Conservation (phyloP, 2,113 vertebrate genomes). For the Chroicocephalus ridibundus region DNA sequence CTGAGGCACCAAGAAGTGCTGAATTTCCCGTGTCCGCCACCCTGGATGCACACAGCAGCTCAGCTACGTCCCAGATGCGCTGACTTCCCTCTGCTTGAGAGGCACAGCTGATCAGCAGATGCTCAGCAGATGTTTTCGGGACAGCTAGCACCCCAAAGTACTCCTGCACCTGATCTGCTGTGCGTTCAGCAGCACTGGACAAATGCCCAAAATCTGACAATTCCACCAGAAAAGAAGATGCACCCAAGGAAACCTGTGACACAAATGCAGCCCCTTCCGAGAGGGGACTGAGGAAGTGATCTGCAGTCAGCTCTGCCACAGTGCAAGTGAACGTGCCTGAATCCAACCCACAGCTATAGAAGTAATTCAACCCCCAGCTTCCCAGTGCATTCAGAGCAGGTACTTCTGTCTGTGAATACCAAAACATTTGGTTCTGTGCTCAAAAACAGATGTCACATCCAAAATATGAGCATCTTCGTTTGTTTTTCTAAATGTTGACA, state of each 20-base stretch:
- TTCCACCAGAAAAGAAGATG: background rate
- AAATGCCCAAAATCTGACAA: background rate
- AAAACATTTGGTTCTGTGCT: background rate
- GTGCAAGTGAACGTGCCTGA: background rate
- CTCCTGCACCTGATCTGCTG: background rate
- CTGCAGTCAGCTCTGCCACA: background rate
- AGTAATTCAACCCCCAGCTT: background rate
- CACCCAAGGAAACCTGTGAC: background rate
- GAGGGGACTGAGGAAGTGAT: background rate
- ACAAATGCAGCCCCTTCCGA: background rate
- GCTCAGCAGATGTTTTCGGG: background rate
- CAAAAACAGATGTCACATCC: background rate
- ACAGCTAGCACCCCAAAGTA: background rate
- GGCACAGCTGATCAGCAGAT: background rate
- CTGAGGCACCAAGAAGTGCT: background rate
- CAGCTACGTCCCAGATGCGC: background rate
- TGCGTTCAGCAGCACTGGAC: background rate
- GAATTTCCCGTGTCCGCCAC: background rate
- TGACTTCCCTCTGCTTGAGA: background rate
- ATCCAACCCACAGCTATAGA: background rate
- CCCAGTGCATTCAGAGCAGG: background rate
- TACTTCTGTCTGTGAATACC: background rate
- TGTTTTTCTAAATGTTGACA: background rate
- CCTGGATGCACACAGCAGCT: background rate
- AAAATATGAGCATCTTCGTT: background rate